These are phyloP conservation scores for Hymenopus coronatus DNA, from an alignment of 2,888 invertebrate species.

Conservation along the genomic window DNA sequence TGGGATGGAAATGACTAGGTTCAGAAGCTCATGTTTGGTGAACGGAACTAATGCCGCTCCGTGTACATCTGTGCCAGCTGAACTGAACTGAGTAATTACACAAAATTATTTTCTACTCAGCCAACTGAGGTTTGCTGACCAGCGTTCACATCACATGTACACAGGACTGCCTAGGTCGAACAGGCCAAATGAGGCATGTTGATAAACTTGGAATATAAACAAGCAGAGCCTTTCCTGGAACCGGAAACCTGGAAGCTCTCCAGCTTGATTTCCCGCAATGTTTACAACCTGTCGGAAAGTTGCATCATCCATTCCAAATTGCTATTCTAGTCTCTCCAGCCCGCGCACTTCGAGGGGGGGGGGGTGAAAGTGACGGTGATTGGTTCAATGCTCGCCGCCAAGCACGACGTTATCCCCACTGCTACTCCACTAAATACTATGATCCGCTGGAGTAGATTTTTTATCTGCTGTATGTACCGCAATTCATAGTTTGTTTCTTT, in stretches of 20 bases:
- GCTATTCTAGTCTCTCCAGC: background rate
- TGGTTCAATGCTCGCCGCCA: background rate
- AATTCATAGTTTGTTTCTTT: background rate
- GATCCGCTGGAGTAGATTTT: background rate
- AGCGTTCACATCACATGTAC: too few species aligned
- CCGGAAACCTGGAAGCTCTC: background rate
- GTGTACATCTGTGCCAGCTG: too few species aligned
- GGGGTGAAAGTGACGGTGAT: background rate
- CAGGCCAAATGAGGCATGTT: background rate
- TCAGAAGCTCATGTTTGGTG: too few species aligned
- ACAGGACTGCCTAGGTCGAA: too few species aligned
- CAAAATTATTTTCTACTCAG: too few species aligned
- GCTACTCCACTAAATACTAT: background rate
- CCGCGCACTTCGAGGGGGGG: background rate
- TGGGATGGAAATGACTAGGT: too few species aligned
- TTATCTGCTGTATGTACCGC: background rate
- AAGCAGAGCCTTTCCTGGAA: background rate
- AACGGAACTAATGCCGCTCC: too few species aligned
- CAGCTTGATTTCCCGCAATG: background rate
- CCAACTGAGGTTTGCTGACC: too few species aligned
- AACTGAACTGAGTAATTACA: too few species aligned
- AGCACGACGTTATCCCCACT: background rate
- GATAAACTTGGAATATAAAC: background rate
- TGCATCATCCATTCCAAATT: background rate
- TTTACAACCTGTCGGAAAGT: constrained; percentile 1